Conservation (phyloP, 1,140 invertebrate species). For the Asbolus verrucosus region DNA sequence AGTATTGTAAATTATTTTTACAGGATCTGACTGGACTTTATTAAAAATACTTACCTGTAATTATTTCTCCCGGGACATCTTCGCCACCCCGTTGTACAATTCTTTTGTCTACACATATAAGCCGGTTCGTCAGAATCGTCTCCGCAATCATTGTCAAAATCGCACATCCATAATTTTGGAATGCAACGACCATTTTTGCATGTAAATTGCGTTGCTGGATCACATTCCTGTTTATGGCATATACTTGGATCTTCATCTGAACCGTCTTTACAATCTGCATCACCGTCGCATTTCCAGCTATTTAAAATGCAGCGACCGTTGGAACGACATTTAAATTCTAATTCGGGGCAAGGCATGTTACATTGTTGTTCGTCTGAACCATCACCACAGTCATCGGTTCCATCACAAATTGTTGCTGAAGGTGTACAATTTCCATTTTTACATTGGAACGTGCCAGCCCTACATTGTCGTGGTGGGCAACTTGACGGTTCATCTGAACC, state of each 20-base stretch:
- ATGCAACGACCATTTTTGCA: conserved; percentile 96
- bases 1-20: too few species aligned
- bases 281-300: conserved; percentile 96
- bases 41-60: conserved; percentile 67
- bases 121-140: conserved; percentile 95
- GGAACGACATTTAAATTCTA: conserved; percentile 92
- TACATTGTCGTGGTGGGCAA: conserved; percentile 82
- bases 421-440: conserved; percentile 93
- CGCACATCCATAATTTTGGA: conserved; percentile 95
- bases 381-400: conserved; percentile 90
- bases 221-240: conserved; percentile 87
- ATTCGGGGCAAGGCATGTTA: conserved; percentile 85
- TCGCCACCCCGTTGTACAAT: conserved; percentile 93
- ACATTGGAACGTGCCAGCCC: conserved; percentile 94
- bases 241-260: conserved; percentile 91
- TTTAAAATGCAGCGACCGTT: conserved; percentile 84
- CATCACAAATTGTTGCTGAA: conserved; percentile 93
- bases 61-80: conserved; percentile 90
- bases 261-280: conserved; percentile 94
- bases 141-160: conserved; percentile 92
- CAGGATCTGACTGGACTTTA: background rate
- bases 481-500: conserved; percentile 90
- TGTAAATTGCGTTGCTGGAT: conserved; percentile 84
- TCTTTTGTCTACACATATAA: conserved; percentile 89
- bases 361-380: conserved; percentile 87